Evolutionary conservation across 23 tunicate genomes (phyloP).

Genomic region (Styela clava): DNA sequence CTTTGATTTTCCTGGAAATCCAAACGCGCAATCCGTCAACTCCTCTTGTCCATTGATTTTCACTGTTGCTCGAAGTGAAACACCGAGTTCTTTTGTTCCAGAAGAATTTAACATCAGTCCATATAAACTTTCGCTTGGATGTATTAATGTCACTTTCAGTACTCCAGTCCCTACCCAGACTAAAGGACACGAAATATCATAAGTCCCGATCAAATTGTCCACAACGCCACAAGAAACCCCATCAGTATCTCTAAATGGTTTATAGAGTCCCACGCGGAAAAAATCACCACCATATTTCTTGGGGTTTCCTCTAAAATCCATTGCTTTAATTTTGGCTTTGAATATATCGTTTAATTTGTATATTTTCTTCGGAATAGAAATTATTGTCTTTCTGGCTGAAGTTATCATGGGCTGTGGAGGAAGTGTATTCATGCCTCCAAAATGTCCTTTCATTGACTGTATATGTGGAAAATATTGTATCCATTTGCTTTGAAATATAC

Average conservation of each 20-base stretch:
- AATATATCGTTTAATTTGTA: conserved; percentile 14
- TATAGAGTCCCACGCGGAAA: conserved; percentile 23
- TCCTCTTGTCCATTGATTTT: background rate
- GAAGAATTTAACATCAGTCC: background rate
- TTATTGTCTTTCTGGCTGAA: background rate
- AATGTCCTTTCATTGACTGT: background rate
- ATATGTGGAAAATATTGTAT: background rate
- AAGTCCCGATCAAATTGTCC: conserved; percentile 36
- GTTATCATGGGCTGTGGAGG: background rate
- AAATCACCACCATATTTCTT: conserved; percentile 45
- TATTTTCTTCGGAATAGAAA: background rate
- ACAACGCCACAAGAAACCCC: conserved; percentile 33
- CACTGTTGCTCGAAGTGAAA: background rate
- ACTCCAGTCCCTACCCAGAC: conserved; percentile 1
- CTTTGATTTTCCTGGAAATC: conserved; percentile 1
- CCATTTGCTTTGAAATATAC: background rate
- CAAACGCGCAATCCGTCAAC: background rate
- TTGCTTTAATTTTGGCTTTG: conserved; percentile 5
- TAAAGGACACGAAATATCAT: conserved; percentile 27
- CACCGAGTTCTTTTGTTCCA: background rate
- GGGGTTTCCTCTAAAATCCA: conserved; percentile 2
- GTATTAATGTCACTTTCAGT: conserved; percentile 26
- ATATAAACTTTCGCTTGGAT: conserved; percentile 23
- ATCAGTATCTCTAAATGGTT: conserved; percentile 8
- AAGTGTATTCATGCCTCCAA: background rate